These are phyloP conservation scores for Sebastes hopkinsi DNA, from an alignment of 2,797 vertebrate genomes.

Conservation along the genomic window DNA sequence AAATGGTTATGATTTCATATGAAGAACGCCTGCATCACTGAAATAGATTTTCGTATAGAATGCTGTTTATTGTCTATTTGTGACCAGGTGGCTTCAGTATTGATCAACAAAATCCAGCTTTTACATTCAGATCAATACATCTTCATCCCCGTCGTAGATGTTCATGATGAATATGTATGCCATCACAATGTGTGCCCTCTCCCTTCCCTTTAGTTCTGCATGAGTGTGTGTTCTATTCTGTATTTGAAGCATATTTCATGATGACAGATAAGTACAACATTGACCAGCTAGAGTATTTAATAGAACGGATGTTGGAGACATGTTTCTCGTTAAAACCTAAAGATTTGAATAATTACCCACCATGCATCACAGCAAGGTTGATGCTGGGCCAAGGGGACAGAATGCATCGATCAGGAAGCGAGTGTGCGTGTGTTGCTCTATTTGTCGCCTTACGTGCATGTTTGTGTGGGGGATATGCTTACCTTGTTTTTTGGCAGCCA, in stretches of 20 bases:
- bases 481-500: slow-evolving; percentile 33
- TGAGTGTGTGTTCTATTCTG: not conserved
- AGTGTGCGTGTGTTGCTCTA: slow-evolving; percentile 9
- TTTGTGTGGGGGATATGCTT: slow-evolving; percentile 22
- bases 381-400: slow-evolving; percentile 6
- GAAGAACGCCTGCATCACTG: not conserved
- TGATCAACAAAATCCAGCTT: not conserved
- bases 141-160: slow-evolving; percentile 10
- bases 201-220: not conserved
- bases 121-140: slow-evolving; percentile 30
- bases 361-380: slow-evolving; percentile 29
- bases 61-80: slow-evolving; percentile 4
- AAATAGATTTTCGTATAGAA: not conserved
- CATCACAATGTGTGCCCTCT: not conserved
- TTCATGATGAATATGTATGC: slow-evolving; percentile 25
- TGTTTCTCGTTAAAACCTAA: slow-evolving; percentile 37
- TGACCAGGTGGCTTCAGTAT: slow-evolving; percentile 8
- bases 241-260: not conserved
- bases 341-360: slow-evolving; percentile 35
- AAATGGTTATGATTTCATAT: not conserved
- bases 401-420: slow-evolving; percentile 33
- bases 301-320: slow-evolving; percentile 16
- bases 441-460: not conserved
- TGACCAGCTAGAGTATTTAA: slow-evolving; percentile 14
- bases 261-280: slow-evolving; percentile 33